These are phyloP conservation scores for Brachionus sp. DNA, from an alignment of 1,140 invertebrate species.

Conservation along the genomic window DNA sequence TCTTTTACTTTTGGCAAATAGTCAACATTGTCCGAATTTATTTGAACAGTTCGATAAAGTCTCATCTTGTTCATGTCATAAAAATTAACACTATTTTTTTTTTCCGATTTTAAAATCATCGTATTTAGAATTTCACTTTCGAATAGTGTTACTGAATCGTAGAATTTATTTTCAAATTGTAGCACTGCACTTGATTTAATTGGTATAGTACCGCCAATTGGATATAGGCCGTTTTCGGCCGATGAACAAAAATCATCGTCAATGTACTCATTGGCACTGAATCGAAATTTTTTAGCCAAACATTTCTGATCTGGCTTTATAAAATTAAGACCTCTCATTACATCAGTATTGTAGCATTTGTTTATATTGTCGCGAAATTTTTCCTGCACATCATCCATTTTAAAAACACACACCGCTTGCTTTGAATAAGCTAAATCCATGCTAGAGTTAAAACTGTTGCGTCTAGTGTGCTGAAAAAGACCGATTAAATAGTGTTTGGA, in stretches of 20 bases:
- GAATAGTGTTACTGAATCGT: not conserved
- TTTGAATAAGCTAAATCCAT: not conserved
- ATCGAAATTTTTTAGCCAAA: not conserved
- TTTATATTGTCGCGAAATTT: constrained; percentile 4
- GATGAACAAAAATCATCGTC: constrained; percentile 44
- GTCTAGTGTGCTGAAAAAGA: not conserved
- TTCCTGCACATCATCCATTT: not conserved
- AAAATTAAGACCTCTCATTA: constrained; percentile 42
- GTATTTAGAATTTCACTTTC: not conserved
- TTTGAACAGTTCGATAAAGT: not conserved
- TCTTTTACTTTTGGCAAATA: not conserved
- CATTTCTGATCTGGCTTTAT: constrained; percentile 42
- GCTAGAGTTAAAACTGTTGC: constrained; percentile 15
- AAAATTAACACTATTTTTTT: not conserved
- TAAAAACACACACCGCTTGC: not conserved
- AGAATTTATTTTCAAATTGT: not conserved
- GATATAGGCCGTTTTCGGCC: constrained; percentile 15
- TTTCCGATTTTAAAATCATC: not conserved
- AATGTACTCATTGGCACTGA: not conserved
- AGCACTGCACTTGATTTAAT: not conserved
- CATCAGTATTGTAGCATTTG: constrained; percentile 10
- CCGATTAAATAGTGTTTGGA: not conserved
- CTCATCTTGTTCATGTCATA: not conserved
- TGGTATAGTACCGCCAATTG: constrained; percentile 1
- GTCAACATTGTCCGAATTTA: not conserved